Base-by-base conservation (phyloP, 2,797 vertebrate species). In the Typhlichthys eigenmanni region DNA sequence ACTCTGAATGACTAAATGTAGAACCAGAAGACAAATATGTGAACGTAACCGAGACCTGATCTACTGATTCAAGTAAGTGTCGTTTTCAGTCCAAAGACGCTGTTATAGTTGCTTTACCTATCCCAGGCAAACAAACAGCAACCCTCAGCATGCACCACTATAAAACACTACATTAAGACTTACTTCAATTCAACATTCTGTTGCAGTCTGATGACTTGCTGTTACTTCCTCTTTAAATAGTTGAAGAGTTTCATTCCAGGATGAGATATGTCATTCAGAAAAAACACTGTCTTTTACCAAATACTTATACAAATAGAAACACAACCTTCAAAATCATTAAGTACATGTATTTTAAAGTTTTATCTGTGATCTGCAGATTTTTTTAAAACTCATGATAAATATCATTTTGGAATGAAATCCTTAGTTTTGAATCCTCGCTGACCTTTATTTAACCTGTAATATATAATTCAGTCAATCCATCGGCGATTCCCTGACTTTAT, bases 111-210 rank as follows among this genome's bases (percentile, higher is more conserved):
- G 24, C 49, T 58, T 51, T 12, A 6, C 50, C 64, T 68, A 60
- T 64, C 16, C 64, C 2, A 32, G 70, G 62, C 76, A 69, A 66
- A 71, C 78, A 82, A 68, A 58, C 60, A 5, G 50, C 34, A 72
- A 53, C 71, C 72, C 64, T 69, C 53, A 2, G 81, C 84, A 87
- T 88, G 84, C 79, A 69, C 74, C 60, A 76, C 63, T 70, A 52
- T 68, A 58, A 16, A 77, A 60, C 78, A 76, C 66, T 83, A 79
- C 1, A 75, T 63, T 81, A 58, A 76, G 74, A 50, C 10, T 0
- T 55, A 47, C 5, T 60, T 64, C 46, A 54, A 0, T 16, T 10
- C 67, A 57, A 61, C 63, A 38, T 72, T 60, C 67, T 63, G 58
- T 13, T 34, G 5, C 17, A 53, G 5, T 4, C 43, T 0, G 47